phyloP scores from a whole-genome alignment of 2,888 invertebrate species.

The Caradrina clavipalpis region DNA sequence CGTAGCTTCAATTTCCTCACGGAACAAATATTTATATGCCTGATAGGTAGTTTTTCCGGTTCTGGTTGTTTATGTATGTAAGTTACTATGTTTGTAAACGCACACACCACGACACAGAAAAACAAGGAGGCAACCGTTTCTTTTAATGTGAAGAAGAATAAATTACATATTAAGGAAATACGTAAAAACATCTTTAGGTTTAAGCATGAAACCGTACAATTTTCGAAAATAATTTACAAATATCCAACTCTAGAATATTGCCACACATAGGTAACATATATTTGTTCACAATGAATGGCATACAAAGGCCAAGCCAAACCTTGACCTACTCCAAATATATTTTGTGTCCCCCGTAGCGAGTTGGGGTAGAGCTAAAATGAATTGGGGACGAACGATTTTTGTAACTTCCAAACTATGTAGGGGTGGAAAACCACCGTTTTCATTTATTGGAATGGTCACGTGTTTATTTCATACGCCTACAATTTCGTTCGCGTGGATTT shows the following conservation, averaged over 20 bases:
- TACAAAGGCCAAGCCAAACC: constrained; percentile 35
- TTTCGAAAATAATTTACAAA: neutral
- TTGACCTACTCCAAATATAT: constrained; percentile 40
- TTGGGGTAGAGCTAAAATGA: constrained; percentile 17
- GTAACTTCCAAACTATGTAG: neutral
- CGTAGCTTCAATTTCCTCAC: too few relatives aligned
- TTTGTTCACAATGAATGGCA: constrained; percentile 24
- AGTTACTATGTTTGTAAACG: too few relatives aligned
- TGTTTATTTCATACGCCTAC: neutral
- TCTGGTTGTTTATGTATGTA: too few relatives aligned
- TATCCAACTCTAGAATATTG: neutral
- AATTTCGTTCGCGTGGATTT: too few relatives aligned
- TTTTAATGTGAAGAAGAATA: too few relatives aligned
- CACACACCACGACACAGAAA: too few relatives aligned
- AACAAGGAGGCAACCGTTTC: too few relatives aligned
- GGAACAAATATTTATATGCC: too few relatives aligned
- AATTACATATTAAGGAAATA: too few relatives aligned
- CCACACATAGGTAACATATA: neutral
- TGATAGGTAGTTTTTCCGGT: too few relatives aligned
- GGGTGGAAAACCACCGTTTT: constrained; percentile 1
- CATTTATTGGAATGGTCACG: neutral
- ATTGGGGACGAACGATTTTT: constrained; percentile 15
- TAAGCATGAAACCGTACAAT: neutral
- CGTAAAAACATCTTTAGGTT: neutral
- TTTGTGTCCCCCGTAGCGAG: constrained; percentile 19